Conservation (phyloP, 1,140 invertebrate genomes). For the Dreissena rostriformis region DNA sequence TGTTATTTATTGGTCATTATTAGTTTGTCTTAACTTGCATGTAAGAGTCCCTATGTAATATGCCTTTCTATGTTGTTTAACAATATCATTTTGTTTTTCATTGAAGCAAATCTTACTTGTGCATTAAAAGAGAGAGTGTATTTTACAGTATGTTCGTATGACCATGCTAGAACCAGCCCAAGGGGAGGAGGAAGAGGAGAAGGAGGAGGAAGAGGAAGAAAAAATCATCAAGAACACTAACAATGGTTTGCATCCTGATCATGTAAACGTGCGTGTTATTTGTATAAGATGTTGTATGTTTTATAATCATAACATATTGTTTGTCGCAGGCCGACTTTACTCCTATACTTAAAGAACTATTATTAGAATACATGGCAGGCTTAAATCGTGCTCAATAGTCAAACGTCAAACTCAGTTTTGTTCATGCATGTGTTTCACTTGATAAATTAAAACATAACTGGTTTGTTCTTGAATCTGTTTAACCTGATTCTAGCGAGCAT, state of each 20-base stretch:
- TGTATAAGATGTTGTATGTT: not conserved
- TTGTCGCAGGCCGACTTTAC: not conserved
- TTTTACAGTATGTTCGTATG: constrained; percentile 84
- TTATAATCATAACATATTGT: not conserved
- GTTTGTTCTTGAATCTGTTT: not conserved
- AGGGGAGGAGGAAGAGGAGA: constrained; percentile 89
- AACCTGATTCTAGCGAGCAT: not conserved
- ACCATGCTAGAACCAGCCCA: constrained; percentile 92
- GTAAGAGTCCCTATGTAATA: too few species aligned
- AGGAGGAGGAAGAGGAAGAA: constrained; percentile 83
- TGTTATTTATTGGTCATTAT: too few species aligned
- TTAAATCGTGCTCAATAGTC: not conserved
- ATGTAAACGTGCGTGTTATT: too few species aligned
- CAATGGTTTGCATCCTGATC: not conserved
- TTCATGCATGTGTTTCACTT: too few species aligned
- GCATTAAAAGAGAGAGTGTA: too few species aligned
- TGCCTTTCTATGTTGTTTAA: too few species aligned
- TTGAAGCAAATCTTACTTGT: not conserved
- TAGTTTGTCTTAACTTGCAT: too few species aligned
- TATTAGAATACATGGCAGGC: not conserved
- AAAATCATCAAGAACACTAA: constrained; percentile 15
- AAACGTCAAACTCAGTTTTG: too few species aligned
- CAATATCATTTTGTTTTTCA: not conserved
- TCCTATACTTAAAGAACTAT: not conserved
- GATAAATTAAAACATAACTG: not conserved